Conservation (phyloP, 2,797 vertebrate species). For the Xenops minutus region DNA sequence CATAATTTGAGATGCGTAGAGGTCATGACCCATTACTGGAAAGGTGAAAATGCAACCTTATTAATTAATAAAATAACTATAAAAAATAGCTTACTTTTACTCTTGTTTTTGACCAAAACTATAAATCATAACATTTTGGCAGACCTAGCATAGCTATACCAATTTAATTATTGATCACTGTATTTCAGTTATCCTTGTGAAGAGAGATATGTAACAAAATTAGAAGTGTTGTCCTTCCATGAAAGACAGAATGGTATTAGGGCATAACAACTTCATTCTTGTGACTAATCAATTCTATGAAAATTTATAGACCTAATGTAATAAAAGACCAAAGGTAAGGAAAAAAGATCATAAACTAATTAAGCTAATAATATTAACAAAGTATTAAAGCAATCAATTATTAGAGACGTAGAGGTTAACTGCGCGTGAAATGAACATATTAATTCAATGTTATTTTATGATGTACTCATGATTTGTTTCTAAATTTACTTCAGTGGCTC, state of each 20-base stretch:
- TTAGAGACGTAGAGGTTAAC: slow-evolving; percentile 49
- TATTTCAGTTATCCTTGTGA: slow-evolving; percentile 23
- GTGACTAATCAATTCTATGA: slow-evolving; percentile 41
- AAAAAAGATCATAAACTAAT: slow-evolving; percentile 32
- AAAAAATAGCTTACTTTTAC: neutral
- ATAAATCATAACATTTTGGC: neutral
- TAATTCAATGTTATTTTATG: slow-evolving; percentile 49
- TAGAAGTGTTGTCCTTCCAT: neutral
- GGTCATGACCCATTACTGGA: neutral
- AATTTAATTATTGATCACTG: slow-evolving; percentile 6
- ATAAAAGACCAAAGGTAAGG: slow-evolving; percentile 43
- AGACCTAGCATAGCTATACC: neutral
- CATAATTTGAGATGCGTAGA: neutral
- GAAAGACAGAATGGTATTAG: neutral
- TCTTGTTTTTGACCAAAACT: neutral
- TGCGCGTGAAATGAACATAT: slow-evolving; percentile 48
- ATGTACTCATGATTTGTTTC: slow-evolving; percentile 5
- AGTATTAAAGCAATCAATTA: slow-evolving; percentile 51
- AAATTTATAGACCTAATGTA: slow-evolving; percentile 42
- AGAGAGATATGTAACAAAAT: neutral
- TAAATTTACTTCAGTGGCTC: slow-evolving; percentile 25
- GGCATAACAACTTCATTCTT: slow-evolving; percentile 14
- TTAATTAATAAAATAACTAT: neutral
- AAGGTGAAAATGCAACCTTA: neutral
- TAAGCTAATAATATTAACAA: slow-evolving; percentile 56